These are phyloP conservation scores for Cotesia typhae DNA, from an alignment of 1,140 invertebrate species.

Conservation along the genomic window DNA sequence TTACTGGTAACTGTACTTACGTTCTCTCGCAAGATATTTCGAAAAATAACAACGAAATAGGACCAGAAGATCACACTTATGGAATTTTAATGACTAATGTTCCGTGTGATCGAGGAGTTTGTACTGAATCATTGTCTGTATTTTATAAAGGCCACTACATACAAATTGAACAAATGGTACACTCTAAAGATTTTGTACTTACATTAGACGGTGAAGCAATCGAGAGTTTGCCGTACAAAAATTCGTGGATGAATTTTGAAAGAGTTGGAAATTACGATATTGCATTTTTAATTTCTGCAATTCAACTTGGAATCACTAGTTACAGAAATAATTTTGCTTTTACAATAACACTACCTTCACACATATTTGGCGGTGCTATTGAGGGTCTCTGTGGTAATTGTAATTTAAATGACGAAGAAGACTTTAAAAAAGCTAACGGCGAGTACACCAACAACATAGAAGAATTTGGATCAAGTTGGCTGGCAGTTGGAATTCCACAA, in stretches of 20 bases:
- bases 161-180: conserved; percentile 23
- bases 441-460: conserved; percentile 50
- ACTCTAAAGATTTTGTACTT: conserved; percentile 3
- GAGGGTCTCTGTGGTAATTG: conserved; percentile 85
- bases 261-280: conserved; percentile 56
- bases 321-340: conserved; percentile 68
- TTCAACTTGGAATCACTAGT: conserved; percentile 58
- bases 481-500: conserved; percentile 62
- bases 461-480: conserved; percentile 73
- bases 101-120: conserved; percentile 68
- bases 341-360: conserved; percentile 73
- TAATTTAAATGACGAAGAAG: conserved; percentile 72
- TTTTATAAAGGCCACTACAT: conserved; percentile 66
- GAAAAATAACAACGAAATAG: conserved; percentile 35
- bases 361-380: conserved; percentile 74
- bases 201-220: conserved; percentile 56
- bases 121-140: conserved; percentile 72
- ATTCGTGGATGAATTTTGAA: conserved; percentile 59
- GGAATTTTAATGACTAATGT: conserved; percentile 71
- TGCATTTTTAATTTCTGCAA: conserved; percentile 56
- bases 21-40: conserved; percentile 73
- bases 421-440: conserved; percentile 62
- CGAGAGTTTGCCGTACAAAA: conserved; percentile 51
- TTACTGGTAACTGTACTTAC: conserved; percentile 83
- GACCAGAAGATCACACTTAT: conserved; percentile 70